A percentile compares a stretch with the other conserved stretches of the same genome.
These are phyloP conservation scores for Carettochelys insculpta DNA, from an alignment of 2,113 vertebrate genomes.

Conservation along the genomic window DNA sequence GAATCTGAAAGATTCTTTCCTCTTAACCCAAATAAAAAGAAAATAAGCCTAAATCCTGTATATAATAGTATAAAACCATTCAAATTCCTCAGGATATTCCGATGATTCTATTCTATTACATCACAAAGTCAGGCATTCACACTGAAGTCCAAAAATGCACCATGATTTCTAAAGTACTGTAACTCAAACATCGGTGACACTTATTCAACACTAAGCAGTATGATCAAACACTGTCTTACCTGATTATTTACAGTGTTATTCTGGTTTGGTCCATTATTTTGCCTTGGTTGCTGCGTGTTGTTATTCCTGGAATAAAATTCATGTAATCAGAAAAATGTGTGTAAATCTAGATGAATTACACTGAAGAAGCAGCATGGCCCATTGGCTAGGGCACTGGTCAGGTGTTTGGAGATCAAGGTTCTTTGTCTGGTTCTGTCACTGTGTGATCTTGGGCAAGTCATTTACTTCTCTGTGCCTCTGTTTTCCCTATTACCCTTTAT, in stretches of 20 bases:
- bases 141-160: neutral
- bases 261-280: neutral
- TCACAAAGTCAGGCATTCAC: neutral
- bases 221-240: conserved; percentile 34
- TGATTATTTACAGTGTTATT: neutral
- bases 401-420: neutral
- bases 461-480: neutral
- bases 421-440: neutral
- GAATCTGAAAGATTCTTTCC: no score
- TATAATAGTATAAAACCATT: neutral
- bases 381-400: neutral
- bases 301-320: conserved; percentile 43
- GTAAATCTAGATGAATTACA: neutral
- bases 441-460: neutral
- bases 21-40: neutral
- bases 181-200: neutral
- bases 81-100: neutral
- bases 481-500: neutral
- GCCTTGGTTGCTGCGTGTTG: conserved; percentile 36
- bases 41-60: neutral
- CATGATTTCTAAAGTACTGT: neutral
- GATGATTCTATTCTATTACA: neutral
- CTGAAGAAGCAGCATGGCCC: neutral
- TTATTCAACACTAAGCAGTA: neutral
- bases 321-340: neutral